Evolutionary conservation across 2,113 vertebrate species (phyloP).

Genomic region (Setophaga kirtlandii): DNA sequence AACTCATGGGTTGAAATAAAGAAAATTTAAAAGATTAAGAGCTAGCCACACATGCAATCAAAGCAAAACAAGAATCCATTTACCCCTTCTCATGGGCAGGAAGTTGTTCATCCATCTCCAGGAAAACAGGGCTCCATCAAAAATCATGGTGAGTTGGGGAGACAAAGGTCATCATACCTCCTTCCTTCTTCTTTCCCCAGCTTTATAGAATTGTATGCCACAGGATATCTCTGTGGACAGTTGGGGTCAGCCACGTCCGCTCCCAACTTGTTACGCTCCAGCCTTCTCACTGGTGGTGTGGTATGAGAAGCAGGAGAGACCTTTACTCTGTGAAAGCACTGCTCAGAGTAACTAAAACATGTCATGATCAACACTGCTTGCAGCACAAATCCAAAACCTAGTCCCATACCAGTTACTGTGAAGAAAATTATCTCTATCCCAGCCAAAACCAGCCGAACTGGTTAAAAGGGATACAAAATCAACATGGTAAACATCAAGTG

Average conservation of each 20-base stretch:
- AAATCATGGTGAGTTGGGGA: not conserved
- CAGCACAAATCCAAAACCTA: not conserved
- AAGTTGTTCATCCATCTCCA: not conserved
- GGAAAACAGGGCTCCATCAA: not conserved
- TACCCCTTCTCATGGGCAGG: not conserved
- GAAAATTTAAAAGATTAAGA: not conserved
- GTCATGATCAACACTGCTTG: not conserved
- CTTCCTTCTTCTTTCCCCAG: not conserved
- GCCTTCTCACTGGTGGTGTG: not conserved
- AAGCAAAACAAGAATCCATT: not conserved
- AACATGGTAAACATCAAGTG: not conserved
- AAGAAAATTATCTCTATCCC: not conserved
- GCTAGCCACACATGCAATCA: fast-evolving
- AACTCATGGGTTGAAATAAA: not conserved
- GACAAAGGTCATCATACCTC: not conserved
- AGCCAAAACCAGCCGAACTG: not conserved
- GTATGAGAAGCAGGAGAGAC: not conserved
- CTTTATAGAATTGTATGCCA: not conserved
- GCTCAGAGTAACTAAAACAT: not conserved
- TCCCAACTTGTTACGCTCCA: not conserved
- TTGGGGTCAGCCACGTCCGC: not conserved
- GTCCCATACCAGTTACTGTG: not conserved
- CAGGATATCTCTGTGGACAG: not conserved
- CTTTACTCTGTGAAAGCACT: not conserved
- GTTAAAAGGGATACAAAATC: not conserved